Evolutionary conservation across 2,113 vertebrate genomes (phyloP), one percentile per base, ranked within the genome.

Genomic region (Nannobrachium achirus): DNA sequence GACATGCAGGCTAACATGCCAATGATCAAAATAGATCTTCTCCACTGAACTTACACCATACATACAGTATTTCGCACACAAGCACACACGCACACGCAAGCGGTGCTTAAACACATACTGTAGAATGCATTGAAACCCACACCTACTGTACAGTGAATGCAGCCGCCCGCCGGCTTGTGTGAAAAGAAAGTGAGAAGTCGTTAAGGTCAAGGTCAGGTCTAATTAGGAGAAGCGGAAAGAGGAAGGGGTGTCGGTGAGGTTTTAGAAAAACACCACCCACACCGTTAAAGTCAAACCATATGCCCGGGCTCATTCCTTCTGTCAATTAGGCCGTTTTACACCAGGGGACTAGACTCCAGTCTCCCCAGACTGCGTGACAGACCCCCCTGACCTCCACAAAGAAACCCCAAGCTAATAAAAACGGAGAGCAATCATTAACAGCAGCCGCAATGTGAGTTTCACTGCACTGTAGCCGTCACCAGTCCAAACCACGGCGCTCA

Each of bases 211-310:
- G 88, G 89, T 90, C 86, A 85, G 69, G 66, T 84, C 79, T 91
- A 88, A 93, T 91, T 88, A 90, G 87, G 66, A 81, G 82, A 89
- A 91, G 81, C 75, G 79, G 88, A 88, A 88, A 87, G 82, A 87
- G 83, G 80, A 84, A 86, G 76, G 77, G 62, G 80, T 88, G 87
- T 90, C 86, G 80, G 81, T 72, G 69, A 76, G 71, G 67, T 70
- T 87, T n/a, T 83, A 81, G 77, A 74, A 88, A 87, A 84, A 86
- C 88, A 87, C 90, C 89, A 91, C 87, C 90, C 87, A 89, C 88
- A 89, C 75, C 75, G 87, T 86, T 84, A 90, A 92, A 93, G 85
- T 86, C 82, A 91, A 92, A 88, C 90, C 90, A 93, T 87, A 90
- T 92, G 90, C 73, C 61, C 74, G 42, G 77, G 80, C 79, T 90